Conservation (phyloP, 2,113 vertebrate genomes). For the Miniopterus natalensis region DNA sequence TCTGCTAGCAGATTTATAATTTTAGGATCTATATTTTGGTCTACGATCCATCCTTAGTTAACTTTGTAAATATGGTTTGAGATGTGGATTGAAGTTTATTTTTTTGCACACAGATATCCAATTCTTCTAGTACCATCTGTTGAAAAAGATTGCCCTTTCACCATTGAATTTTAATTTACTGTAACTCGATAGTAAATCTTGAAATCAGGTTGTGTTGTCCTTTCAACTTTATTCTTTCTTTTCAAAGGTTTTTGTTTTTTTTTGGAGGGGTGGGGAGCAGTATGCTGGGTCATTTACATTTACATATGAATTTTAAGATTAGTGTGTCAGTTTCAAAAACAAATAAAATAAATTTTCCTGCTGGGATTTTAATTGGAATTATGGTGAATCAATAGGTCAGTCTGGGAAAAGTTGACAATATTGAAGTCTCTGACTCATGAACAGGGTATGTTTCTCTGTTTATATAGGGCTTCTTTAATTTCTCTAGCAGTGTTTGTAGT, state of each 20-base stretch:
- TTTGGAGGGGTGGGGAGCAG: fast-evolving
- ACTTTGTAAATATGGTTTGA: conserved; percentile 33
- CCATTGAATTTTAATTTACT: background rate
- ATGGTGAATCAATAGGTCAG: background rate
- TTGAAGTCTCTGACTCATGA: background rate
- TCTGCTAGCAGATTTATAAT: conserved; percentile 8
- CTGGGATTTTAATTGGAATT: background rate
- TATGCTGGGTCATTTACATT: background rate
- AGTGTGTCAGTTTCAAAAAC: background rate
- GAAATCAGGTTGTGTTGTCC: background rate
- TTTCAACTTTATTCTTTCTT: conserved; percentile 40
- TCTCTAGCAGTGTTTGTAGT: conserved; percentile 4
- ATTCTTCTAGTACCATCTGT: background rate
- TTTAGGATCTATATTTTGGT: background rate
- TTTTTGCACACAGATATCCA: background rate
- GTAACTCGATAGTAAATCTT: conserved; percentile 51
- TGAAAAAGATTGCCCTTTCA: conserved; percentile 22
- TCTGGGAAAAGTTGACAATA: background rate
- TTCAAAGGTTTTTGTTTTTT: conserved; percentile 32
- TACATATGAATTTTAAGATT: conserved; percentile 26
- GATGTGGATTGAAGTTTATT: background rate
- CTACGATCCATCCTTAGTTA: background rate
- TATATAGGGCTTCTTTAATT: conserved; percentile 7
- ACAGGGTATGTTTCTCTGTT: conserved; percentile 1
- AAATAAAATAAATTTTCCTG: background rate